A percentile compares a stretch with the other conserved stretches of the same genome.
phyloP scores from a whole-genome alignment of 2,888 invertebrate species.

The Aphrophora alni region DNA sequence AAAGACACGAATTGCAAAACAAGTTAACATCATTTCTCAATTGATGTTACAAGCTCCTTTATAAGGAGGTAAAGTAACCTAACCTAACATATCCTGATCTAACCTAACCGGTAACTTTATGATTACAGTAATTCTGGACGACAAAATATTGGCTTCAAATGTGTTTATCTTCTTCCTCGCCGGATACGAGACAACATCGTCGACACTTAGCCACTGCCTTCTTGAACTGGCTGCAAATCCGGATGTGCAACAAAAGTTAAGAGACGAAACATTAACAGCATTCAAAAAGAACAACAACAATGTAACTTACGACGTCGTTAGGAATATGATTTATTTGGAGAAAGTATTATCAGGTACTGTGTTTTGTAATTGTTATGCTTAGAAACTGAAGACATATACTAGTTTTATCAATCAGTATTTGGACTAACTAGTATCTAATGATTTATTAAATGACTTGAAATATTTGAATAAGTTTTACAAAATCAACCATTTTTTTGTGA shows the following conservation, averaged over 20 bases:
- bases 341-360: constrained; percentile 60
- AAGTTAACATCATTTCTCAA: too few species aligned
- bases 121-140: constrained; percentile 10
- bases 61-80: too few species aligned
- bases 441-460: too few species aligned
- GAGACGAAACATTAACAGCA: constrained; percentile 59
- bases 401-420: too few species aligned
- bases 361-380: neutral
- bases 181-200: constrained; percentile 63
- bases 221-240: constrained; percentile 63
- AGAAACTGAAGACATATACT: too few species aligned
- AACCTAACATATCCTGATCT: too few species aligned
- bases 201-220: constrained; percentile 63
- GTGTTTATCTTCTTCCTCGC: constrained; percentile 61
- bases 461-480: too few species aligned
- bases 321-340: constrained; percentile 62
- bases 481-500: too few species aligned
- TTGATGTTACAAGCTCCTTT: too few species aligned
- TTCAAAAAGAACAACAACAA: constrained; percentile 56
- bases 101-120: neutral
- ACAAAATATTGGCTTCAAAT: constrained; percentile 55
- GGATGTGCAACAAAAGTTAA: constrained; percentile 59
- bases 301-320: constrained; percentile 60
- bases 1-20: too few species aligned
- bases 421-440: too few species aligned